Percentiles rank a stretch among this genome's conserved stretches.
Conservation (phyloP, 53 echinoderm and acorn worm species). For the Hippasteria phrygiana region DNA sequence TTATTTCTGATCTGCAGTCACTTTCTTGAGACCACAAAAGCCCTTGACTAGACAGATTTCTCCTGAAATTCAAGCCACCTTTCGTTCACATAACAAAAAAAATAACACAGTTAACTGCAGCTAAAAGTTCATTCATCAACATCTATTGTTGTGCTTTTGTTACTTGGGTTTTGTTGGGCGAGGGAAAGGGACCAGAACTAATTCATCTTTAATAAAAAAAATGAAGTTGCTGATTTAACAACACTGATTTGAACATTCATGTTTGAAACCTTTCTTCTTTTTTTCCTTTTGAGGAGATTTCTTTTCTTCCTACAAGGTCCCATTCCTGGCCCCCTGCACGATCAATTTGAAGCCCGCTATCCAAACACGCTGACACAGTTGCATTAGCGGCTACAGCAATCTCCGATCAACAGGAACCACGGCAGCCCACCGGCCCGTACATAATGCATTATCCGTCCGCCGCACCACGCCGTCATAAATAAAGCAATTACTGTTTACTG, state of each 20-base stretch:
- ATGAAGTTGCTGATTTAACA: no score
- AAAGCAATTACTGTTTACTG: slow-evolving; percentile 60
- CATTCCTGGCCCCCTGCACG: background rate
- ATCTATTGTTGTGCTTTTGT: no score
- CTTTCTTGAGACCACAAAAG: no score
- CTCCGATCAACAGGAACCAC: slow-evolving; percentile 18
- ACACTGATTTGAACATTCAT: background rate
- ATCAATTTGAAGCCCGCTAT: slow-evolving; percentile 9
- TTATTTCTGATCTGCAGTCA: no score
- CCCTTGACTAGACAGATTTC: no score
- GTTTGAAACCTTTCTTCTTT: background rate
- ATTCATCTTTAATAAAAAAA: no score
- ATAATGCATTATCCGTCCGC: slow-evolving; percentile 43
- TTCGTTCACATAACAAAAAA: no score
- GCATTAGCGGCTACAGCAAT: slow-evolving; percentile 9
- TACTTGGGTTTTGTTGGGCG: no score
- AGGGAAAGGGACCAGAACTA: no score
- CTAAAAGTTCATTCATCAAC: no score
- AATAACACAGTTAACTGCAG: no score
- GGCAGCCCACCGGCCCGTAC: background rate
- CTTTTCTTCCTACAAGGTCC: background rate
- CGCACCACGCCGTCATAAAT: slow-evolving; percentile 32
- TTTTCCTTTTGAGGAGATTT: background rate
- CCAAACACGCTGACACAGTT: slow-evolving; percentile 50
- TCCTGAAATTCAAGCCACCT: no score